These are phyloP conservation scores for Hippocampus barbouri DNA, from an alignment of 2,113 vertebrate genomes.

Conservation along the genomic window DNA sequence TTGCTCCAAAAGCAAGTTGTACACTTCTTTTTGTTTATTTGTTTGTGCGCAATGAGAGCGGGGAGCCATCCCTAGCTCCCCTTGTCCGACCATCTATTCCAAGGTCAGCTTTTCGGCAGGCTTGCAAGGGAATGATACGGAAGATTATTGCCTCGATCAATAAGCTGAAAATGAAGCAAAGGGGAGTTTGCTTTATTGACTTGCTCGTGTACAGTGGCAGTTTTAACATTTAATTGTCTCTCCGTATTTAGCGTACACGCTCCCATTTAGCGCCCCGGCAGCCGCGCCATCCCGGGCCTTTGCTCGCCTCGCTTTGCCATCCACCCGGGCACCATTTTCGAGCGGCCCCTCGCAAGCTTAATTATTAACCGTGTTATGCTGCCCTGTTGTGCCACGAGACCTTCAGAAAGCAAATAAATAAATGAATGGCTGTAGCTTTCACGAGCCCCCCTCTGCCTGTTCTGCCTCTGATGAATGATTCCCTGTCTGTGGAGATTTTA, in stretches of 20 bases:
- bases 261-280: slow-evolving; percentile 67
- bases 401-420: slow-evolving; percentile 72
- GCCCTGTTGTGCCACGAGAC: slow-evolving; percentile 62
- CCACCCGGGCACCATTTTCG: slow-evolving; percentile 65
- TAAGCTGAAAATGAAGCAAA: slow-evolving; percentile 80
- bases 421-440: slow-evolving; percentile 67
- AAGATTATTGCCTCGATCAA: slow-evolving; percentile 81
- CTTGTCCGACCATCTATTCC: slow-evolving; percentile 70
- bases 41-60: slow-evolving; percentile 45
- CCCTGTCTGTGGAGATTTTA: slow-evolving; percentile 52
- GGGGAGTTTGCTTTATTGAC: slow-evolving; percentile 78
- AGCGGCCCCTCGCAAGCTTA: slow-evolving; percentile 62
- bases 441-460: slow-evolving; percentile 43
- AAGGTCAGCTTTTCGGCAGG: slow-evolving; percentile 77
- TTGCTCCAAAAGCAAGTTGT: slow-evolving; percentile 32
- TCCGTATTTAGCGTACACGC: slow-evolving; percentile 73
- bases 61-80: slow-evolving; percentile 42
- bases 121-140: slow-evolving; percentile 78
- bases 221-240: slow-evolving; percentile 81
- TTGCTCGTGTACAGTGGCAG: slow-evolving; percentile 77
- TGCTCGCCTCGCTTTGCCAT: slow-evolving; percentile 36
- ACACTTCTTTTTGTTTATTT: slow-evolving; percentile 23
- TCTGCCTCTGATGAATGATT: slow-evolving; percentile 60
- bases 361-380: slow-evolving; percentile 73
- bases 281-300: slow-evolving; percentile 51